phyloP scores from a whole-genome alignment of 2,113 vertebrate species.

The Coturnix japonica region DNA sequence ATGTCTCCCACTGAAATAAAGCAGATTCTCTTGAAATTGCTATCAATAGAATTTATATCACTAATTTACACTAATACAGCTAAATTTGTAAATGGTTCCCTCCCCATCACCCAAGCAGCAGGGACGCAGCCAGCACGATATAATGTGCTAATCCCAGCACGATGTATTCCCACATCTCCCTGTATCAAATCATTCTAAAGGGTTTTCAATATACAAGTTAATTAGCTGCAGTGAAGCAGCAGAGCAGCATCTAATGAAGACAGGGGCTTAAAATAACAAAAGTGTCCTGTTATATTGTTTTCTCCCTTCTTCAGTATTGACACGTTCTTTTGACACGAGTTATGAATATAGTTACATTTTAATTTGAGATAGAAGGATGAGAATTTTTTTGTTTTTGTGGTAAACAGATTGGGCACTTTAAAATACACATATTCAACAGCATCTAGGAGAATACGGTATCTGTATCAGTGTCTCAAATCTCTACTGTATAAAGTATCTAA shows the following conservation, averaged over 20 bases:
- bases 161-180: conserved; percentile 52
- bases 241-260: conserved; percentile 52
- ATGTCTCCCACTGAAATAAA: neutral
- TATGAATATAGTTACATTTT: neutral
- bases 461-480: neutral
- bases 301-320: neutral
- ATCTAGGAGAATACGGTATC: neutral
- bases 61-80: neutral
- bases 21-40: neutral
- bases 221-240: conserved; percentile 46
- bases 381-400: neutral
- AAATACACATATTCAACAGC: neutral
- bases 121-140: neutral
- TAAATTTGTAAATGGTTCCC: conserved; percentile 34
- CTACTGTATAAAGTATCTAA: neutral
- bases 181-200: conserved; percentile 58
- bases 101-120: conserved; percentile 50
- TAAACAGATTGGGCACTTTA: neutral
- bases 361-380: neutral
- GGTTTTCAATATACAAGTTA: conserved; percentile 71
- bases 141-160: conserved; percentile 58
- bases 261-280: neutral
- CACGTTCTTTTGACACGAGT: neutral
- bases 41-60: neutral
- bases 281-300: neutral